Evolutionary conservation across 2,797 vertebrate genomes (phyloP).

Genomic region (Oreonectes daqikongensis): DNA sequence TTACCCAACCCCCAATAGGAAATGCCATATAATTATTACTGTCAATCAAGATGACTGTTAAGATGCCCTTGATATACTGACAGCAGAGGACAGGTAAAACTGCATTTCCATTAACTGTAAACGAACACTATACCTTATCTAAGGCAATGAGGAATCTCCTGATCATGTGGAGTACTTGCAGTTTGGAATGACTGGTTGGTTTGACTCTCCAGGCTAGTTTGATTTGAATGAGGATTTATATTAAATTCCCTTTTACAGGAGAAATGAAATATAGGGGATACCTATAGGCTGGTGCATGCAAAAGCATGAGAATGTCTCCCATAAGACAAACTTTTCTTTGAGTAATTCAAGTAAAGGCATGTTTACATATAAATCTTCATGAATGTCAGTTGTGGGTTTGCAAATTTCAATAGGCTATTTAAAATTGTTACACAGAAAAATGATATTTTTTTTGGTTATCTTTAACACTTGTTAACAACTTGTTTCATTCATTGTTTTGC

Average conservation of each 20-base stretch:
- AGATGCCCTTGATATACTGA: conserved; percentile 26
- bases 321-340: too few species aligned
- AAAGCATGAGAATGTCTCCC: too few species aligned
- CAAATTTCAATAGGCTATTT: too few species aligned
- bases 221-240: neutral
- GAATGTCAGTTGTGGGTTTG: neutral
- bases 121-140: neutral
- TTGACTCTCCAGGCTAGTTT: neutral
- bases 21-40: neutral
- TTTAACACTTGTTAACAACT: too few species aligned
- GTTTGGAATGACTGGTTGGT: neutral
- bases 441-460: too few species aligned
- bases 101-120: conserved; percentile 3
- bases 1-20: neutral
- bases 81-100: conserved; percentile 29
- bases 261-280: too few species aligned
- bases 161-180: neutral
- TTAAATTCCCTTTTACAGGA: neutral
- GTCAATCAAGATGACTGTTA: conserved; percentile 35
- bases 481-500: too few species aligned
- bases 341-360: too few species aligned
- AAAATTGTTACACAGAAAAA: too few species aligned
- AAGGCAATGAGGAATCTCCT: neutral
- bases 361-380: too few species aligned
- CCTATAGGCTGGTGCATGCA: too few species aligned